Conservation (phyloP, 2,797 vertebrate species). For the Pipistrellus kuhlii region DNA sequence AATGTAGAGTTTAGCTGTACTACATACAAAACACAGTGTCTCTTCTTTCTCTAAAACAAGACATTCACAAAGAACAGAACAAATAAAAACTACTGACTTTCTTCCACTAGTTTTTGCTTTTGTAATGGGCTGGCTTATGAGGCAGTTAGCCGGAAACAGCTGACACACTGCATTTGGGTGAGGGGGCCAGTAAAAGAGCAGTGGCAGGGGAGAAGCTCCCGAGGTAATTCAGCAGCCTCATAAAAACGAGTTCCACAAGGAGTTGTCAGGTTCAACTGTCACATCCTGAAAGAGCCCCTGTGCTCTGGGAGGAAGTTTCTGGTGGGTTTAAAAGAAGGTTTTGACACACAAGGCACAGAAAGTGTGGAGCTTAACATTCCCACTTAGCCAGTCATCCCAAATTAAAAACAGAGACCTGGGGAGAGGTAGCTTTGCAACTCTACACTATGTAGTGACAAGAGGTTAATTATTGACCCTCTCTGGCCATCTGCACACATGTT, state of each 20-base stretch:
- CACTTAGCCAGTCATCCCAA: conserved; percentile 26
- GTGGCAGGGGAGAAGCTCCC: conserved; percentile 33
- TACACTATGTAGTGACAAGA: neutral
- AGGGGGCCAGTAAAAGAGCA: conserved; percentile 46
- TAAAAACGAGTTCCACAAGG: conserved; percentile 69
- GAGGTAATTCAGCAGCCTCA: conserved; percentile 20
- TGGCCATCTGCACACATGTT: conserved; percentile 39
- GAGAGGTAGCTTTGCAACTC: neutral
- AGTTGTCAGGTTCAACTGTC: conserved; percentile 56
- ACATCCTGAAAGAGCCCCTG: conserved; percentile 47
- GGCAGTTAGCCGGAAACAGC: conserved; percentile 57
- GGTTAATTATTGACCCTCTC: conserved; percentile 51
- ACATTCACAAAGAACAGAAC: conserved; percentile 33
- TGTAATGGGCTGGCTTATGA: conserved; percentile 63
- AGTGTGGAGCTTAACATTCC: conserved; percentile 53
- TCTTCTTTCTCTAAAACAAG: conserved; percentile 40
- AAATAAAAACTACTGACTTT: conserved; percentile 51
- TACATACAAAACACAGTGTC: conserved; percentile 37
- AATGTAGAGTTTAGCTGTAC: conserved; percentile 55
- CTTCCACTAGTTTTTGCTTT: conserved; percentile 34
- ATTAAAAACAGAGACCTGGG: conserved; percentile 48
- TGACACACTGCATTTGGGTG: neutral
- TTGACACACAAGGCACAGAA: conserved; percentile 56
- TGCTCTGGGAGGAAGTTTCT: conserved; percentile 58
- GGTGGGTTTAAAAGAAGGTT: conserved; percentile 45